Evolutionary conservation across 2,113 vertebrate species (phyloP).

Genomic region (Varanus salvator): DNA sequence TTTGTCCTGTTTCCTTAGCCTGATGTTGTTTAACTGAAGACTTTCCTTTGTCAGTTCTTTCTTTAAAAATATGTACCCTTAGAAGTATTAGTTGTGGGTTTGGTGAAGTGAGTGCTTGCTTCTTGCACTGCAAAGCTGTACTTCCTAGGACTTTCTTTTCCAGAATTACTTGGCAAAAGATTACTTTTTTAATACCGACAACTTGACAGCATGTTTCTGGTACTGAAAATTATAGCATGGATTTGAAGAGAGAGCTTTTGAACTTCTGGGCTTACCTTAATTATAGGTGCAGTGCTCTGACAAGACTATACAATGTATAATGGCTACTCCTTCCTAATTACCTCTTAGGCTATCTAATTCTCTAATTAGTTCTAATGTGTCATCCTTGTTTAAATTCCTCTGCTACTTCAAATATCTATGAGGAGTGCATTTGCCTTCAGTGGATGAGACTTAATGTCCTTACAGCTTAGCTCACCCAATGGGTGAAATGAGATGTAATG

Average conservation of each 20-base stretch:
- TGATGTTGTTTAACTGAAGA: background rate
- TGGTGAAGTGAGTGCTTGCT: background rate
- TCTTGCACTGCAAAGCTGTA: slow-evolving; percentile 13
- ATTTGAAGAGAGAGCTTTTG: slow-evolving; percentile 21
- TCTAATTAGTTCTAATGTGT: slow-evolving; percentile 31
- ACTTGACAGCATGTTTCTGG: slow-evolving; percentile 21
- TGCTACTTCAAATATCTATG: slow-evolving; percentile 12
- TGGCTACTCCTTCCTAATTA: slow-evolving; percentile 31
- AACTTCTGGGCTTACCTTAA: slow-evolving; percentile 12
- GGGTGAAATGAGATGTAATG: background rate
- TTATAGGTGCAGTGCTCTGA: slow-evolving; percentile 15
- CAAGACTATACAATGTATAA: slow-evolving; percentile 36
- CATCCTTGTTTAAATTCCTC: background rate
- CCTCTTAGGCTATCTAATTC: slow-evolving; percentile 31
- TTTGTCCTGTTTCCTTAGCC: background rate
- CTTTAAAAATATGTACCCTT: background rate
- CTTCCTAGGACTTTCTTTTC: slow-evolving; percentile 1
- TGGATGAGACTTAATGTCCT: background rate
- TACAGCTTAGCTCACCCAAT: slow-evolving; percentile 3
- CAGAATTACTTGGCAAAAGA: slow-evolving; percentile 2
- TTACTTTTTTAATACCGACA: slow-evolving; percentile 1
- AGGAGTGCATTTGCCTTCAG: background rate
- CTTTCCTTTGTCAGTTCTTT: background rate
- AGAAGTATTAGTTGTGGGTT: background rate
- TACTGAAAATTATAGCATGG: background rate